Percentiles rank a stretch among this genome's conserved stretches.
phyloP scores from a whole-genome alignment of 2,113 vertebrate genomes.

The Pogona vitticeps region DNA sequence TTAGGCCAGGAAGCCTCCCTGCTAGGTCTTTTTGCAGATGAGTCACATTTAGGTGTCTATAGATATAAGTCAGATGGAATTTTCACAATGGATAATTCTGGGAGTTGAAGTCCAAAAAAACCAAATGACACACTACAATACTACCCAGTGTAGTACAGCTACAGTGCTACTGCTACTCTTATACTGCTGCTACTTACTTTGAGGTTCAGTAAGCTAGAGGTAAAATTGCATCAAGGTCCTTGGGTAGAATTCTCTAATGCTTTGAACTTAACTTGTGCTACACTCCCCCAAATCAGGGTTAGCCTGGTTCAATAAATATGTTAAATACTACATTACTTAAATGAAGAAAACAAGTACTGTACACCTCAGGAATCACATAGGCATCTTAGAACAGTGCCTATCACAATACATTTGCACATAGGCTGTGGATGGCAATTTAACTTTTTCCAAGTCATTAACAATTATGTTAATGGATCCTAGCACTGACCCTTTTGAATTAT shows the following conservation, averaged over 20 bases:
- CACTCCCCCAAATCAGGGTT: background rate
- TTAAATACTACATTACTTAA: background rate
- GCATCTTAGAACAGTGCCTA: background rate
- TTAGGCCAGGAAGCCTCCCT: too few relatives aligned
- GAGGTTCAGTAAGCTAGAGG: background rate
- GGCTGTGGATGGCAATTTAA: background rate
- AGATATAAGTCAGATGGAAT: background rate
- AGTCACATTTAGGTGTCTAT: too few relatives aligned
- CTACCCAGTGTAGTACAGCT: too few relatives aligned
- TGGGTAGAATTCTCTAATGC: background rate
- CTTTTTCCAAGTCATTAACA: conserved; percentile 20
- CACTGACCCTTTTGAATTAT: background rate
- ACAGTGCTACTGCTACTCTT: background rate
- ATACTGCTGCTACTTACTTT: background rate
- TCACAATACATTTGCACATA: conserved; percentile 2
- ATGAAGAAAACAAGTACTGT: background rate
- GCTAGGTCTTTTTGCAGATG: too few relatives aligned
- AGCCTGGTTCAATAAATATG: background rate
- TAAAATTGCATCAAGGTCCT: background rate
- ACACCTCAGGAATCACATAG: background rate
- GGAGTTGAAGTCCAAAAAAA: background rate
- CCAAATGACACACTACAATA: too few relatives aligned
- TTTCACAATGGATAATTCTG: background rate
- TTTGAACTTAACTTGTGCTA: background rate
- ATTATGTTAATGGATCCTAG: conserved; percentile 9